Base-by-base conservation (phyloP, 2,888 invertebrate species). In the Tipula vernalis region DNA sequence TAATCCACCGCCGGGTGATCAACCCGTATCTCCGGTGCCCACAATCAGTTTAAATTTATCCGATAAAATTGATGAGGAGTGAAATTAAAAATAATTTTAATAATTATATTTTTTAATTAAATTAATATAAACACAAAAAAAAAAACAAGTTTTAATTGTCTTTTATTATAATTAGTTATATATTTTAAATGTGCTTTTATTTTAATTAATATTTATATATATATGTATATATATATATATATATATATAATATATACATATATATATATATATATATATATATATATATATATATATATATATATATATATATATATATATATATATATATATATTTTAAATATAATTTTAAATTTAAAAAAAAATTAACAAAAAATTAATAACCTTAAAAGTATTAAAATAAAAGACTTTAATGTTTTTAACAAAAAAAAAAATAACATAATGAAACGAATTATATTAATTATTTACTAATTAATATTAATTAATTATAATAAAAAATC, bases 1-100 rank as follows among this genome's bases (percentile, higher is more conserved):
- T 88, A 91, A 91, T 88, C 90, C 90, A 87, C 89, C 90, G 88
- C 86, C 87, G 57, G 88, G 88, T 18, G 39, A 87, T 87, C 88
- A 87, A 86, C 36, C 86, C 8, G 39, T 86, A n/a, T 86, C 86
- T 1, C 86, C 86, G 8, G 86, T 86, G n/a, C 86, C 86, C 13
- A 51, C 86, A 57, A 86, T 86, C 57, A 86, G 51, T 51, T 12
- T 86, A 87, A 87, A 88, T 87, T 91, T 91, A 88, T 91, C 87
- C 85, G 90, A 91, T 88, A 91, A 91, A 89, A 91, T 90, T 88
- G 91, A 91, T 88, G 91, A 91, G 88, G 91, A 91, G 28, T 71
- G 15, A 57, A 57, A 57, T 15, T 57, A 57, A 51, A 51, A 51
- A 88, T 89, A 91, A 83, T 39, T 84, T 84, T 15, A 84, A 85